A percentile compares a stretch with the other conserved stretches of the same genome.
Evolutionary conservation across 2,888 invertebrate species (phyloP).

Genomic region (Cecidostiba fungosa): DNA sequence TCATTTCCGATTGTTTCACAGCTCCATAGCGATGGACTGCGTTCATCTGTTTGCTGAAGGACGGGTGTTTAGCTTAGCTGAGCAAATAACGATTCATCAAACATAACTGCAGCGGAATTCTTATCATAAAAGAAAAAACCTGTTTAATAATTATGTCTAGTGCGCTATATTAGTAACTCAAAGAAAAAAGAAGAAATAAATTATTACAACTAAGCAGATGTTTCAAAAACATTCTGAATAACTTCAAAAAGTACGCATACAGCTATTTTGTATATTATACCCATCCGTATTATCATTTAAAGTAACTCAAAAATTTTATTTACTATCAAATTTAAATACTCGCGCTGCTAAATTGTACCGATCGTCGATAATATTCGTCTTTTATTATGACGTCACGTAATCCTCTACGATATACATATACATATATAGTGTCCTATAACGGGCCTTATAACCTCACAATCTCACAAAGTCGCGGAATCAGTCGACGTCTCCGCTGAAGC

Average conservation of each 20-base stretch:
- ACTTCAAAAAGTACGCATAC: no score
- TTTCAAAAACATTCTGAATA: no score
- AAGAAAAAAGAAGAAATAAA: no score
- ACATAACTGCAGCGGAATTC: background rate
- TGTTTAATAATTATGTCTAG: no score
- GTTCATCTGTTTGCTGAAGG: background rate
- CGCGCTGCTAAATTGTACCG: background rate
- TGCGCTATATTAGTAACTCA: no score
- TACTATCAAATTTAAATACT: background rate
- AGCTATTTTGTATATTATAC: no score
- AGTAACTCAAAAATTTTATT: background rate
- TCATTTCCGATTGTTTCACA: background rate
- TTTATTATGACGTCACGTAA: background rate
- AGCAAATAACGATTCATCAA: background rate
- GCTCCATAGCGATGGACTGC: background rate
- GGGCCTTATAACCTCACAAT: background rate
- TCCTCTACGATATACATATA: background rate
- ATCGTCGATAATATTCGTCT: background rate
- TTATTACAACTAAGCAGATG: no score
- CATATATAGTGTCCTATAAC: background rate
- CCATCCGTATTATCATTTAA: no score
- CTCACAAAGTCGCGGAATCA: slow-evolving; percentile 10
- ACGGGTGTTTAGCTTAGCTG: background rate
- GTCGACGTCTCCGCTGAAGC: slow-evolving; percentile 15
- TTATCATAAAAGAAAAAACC: no score